Evolutionary conservation across 2,113 vertebrate species (phyloP).

Genomic region (Tetrax tetrax): DNA sequence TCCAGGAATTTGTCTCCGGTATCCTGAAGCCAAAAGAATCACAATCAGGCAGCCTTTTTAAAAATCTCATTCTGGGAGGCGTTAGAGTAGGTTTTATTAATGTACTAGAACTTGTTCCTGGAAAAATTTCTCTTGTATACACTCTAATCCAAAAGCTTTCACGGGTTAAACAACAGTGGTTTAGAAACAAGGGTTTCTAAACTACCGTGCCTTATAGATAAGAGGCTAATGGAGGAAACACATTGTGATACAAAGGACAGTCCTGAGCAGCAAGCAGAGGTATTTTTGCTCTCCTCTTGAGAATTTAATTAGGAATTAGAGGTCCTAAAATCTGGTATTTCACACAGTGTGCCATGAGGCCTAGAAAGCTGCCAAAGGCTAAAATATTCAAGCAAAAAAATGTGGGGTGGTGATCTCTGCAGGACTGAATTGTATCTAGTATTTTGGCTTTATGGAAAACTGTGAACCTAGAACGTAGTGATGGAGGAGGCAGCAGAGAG

Average conservation of each 20-base stretch:
- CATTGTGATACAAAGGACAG: neutral
- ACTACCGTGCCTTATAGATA: neutral
- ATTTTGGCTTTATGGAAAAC: neutral
- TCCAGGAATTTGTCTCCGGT: constrained; percentile 7
- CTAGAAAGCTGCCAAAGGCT: neutral
- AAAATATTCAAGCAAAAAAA: neutral
- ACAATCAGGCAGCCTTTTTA: neutral
- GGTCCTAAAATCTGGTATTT: neutral
- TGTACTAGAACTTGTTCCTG: neutral
- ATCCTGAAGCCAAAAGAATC: neutral
- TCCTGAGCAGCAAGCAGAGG: neutral
- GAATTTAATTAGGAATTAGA: neutral
- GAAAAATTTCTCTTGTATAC: neutral
- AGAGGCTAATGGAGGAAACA: neutral
- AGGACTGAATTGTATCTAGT: neutral
- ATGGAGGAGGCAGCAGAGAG: neutral
- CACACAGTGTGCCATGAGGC: neutral
- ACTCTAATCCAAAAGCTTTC: neutral
- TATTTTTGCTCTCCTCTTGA: neutral
- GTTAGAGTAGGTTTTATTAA: neutral
- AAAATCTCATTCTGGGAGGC: neutral
- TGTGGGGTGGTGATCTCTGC: neutral
- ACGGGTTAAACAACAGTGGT: neutral
- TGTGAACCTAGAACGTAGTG: neutral
- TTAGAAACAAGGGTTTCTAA: neutral